Percentiles rank a stretch among this genome's conserved stretches.
Evolutionary conservation across 2,113 vertebrate species (phyloP).

Genomic region (Hassar affinis): DNA sequence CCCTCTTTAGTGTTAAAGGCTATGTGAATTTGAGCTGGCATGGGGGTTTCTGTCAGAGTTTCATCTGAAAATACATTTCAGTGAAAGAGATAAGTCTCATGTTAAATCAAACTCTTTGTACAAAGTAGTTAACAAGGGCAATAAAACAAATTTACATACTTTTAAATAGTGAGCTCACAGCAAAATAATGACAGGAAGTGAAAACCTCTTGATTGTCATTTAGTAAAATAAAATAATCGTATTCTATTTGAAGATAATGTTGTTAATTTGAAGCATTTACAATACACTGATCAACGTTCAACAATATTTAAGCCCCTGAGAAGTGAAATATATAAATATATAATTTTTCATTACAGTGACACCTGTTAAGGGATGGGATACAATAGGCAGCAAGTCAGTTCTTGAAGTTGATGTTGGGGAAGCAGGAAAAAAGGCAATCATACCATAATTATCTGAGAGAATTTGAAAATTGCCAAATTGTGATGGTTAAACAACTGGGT

Average conservation of each 20-base stretch:
- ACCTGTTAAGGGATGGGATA: too few relatives aligned
- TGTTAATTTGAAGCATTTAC: neutral
- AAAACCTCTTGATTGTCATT: neutral
- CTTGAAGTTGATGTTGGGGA: too few relatives aligned
- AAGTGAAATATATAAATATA: too few relatives aligned
- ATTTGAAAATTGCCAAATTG: too few relatives aligned
- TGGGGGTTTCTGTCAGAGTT: neutral
- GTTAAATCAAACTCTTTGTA: neutral
- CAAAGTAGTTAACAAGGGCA: neutral
- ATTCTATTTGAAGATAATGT: neutral
- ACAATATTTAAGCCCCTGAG: too few relatives aligned
- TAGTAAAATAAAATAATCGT: neutral
- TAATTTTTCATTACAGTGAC: too few relatives aligned
- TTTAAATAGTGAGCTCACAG: neutral
- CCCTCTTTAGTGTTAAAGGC: neutral
- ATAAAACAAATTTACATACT: neutral
- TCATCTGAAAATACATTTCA: neutral
- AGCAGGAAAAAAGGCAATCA: too few relatives aligned
- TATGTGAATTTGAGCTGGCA: neutral
- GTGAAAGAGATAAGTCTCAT: neutral
- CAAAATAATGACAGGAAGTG: neutral
- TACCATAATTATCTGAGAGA: too few relatives aligned
- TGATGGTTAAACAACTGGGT: too few relatives aligned
- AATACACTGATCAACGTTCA: too few relatives aligned
- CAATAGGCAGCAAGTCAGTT: too few relatives aligned